Conservation (phyloP, 2,888 invertebrate genomes). For the Cephonodes hylas region DNA sequence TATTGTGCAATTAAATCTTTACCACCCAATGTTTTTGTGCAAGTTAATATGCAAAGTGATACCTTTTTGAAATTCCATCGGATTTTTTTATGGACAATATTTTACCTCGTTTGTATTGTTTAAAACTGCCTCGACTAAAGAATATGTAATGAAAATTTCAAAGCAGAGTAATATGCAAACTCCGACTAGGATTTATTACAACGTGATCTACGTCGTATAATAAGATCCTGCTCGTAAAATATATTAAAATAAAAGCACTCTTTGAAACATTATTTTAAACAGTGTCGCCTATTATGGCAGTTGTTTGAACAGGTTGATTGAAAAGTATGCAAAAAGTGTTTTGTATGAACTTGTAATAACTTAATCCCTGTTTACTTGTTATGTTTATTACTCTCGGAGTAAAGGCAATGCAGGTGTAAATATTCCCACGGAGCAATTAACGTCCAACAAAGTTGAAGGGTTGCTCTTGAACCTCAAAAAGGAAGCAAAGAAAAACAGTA, state of each 20-base stretch:
- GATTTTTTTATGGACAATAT: background rate
- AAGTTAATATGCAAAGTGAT: background rate
- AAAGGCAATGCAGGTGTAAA: conserved; percentile 57
- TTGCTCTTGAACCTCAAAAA: conserved; percentile 64
- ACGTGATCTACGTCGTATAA: background rate
- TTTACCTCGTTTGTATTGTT: background rate
- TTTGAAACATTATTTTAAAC: background rate
- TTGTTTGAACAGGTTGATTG: background rate
- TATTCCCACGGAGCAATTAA: conserved; percentile 77
- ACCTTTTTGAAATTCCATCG: background rate
- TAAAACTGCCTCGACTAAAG: background rate
- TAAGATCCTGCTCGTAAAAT: background rate
- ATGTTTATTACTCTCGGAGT: conserved; percentile 56
- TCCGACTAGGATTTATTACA: too few relatives aligned
- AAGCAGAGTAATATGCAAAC: too few relatives aligned
- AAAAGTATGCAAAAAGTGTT: background rate
- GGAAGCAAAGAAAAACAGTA: conserved; percentile 55
- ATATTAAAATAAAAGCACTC: background rate
- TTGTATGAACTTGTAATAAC: conserved; percentile 30
- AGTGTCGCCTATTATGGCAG: conserved; percentile 10
- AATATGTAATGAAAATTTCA: too few relatives aligned
- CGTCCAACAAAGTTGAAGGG: conserved; percentile 64
- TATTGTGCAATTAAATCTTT: background rate
- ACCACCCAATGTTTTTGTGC: background rate
- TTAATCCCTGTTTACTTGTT: conserved; percentile 57